Evolutionary conservation across 1,140 invertebrate species (phyloP).

Genomic region (Octopus sinensis): DNA sequence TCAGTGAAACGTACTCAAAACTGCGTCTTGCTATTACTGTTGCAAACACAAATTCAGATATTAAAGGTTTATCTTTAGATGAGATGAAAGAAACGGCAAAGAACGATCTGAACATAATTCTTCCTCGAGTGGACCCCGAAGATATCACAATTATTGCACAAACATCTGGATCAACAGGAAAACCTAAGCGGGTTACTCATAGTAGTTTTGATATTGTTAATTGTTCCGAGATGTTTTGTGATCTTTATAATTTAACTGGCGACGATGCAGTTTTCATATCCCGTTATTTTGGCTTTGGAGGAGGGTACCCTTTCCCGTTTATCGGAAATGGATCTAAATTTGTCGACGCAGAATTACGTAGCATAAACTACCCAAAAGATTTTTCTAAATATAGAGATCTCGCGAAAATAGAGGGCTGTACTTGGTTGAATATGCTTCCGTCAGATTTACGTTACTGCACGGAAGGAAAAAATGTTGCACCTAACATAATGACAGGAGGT

Average conservation of each 20-base stretch:
- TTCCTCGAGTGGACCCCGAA: not conserved
- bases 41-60: not conserved
- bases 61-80: not conserved
- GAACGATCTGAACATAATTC: not conserved
- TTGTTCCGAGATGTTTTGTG: not conserved
- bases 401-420: not conserved
- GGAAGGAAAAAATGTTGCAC: not conserved
- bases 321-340: not conserved
- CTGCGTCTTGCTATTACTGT: not conserved
- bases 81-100: not conserved
- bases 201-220: not conserved
- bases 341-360: not conserved
- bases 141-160: not conserved
- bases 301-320: not conserved
- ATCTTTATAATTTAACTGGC: not conserved
- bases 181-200: not conserved
- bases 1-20: not conserved
- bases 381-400: not conserved
- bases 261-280: not conserved
- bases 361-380: not conserved
- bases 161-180: conserved; percentile 1
- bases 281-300: not conserved
- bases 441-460: not conserved
- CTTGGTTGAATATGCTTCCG: not conserved
- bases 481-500: not conserved